Conservation (phyloP, 2,888 invertebrate genomes). For the Miltochrista miniata region DNA sequence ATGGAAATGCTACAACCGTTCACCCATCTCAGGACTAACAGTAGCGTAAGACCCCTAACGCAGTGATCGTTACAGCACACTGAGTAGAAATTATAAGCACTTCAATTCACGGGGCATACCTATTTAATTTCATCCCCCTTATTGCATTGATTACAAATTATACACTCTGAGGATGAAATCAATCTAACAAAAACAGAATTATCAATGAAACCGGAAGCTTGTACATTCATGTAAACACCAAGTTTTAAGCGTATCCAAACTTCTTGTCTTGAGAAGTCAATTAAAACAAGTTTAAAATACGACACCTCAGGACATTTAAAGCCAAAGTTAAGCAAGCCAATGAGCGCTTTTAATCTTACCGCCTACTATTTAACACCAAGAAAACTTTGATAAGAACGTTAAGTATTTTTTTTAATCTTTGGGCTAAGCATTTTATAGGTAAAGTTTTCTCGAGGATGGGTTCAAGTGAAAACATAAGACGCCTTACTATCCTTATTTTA, state of each 20-base stretch:
- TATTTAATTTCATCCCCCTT: too few relatives aligned
- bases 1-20: too few relatives aligned
- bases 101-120: too few relatives aligned
- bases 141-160: too few relatives aligned
- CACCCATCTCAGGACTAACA: too few relatives aligned
- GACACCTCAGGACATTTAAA: slow-evolving; percentile 56
- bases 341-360: slow-evolving; percentile 48
- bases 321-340: slow-evolving; percentile 56
- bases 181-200: too few relatives aligned
- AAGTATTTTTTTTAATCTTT: slow-evolving; percentile 34
- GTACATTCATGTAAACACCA: slow-evolving; percentile 3
- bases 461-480: slow-evolving; percentile 40
- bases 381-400: slow-evolving; percentile 41
- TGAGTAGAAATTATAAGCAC: too few relatives aligned
- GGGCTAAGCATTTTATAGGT: slow-evolving; percentile 40
- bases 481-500: slow-evolving; percentile 25
- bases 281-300: slow-evolving; percentile 55
- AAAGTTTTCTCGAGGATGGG: slow-evolving; percentile 37
- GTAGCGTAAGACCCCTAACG: too few relatives aligned
- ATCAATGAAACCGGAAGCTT: too few relatives aligned
- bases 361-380: slow-evolving; percentile 49
- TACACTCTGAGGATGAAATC: too few relatives aligned
- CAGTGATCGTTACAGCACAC: too few relatives aligned
- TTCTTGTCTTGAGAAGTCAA: slow-evolving; percentile 45
- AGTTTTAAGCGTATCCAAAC: slow-evolving; percentile 46